Percentiles rank a stretch among this genome's conserved stretches.
These are phyloP conservation scores for Melanaphis sacchari DNA, from an alignment of 1,140 invertebrate genomes.

Conservation along the genomic window DNA sequence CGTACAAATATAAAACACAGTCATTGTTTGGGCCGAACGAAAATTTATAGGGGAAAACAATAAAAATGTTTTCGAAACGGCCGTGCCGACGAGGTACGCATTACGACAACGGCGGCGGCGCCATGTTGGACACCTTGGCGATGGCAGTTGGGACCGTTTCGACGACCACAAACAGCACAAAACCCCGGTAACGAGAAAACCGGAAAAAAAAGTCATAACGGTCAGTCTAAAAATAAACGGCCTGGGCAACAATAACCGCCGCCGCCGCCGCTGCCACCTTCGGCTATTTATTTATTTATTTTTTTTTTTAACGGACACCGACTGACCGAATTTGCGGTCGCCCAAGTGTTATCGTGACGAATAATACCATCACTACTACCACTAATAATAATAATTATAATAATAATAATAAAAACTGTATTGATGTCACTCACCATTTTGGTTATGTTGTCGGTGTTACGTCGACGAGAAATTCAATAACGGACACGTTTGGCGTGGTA, in stretches of 20 bases:
- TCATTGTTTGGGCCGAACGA: not conserved
- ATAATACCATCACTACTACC: not conserved
- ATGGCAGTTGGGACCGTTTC: not conserved
- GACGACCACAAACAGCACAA: not conserved
- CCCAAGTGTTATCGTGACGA: not conserved
- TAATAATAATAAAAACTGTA: not conserved
- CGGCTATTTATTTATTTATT: not conserved
- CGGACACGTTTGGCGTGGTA: not conserved
- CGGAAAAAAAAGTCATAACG: conserved; percentile 1
- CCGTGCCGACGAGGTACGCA: not conserved
- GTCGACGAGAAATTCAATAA: conserved; percentile 30
- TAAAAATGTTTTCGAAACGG: not conserved
- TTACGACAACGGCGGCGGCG: not conserved
- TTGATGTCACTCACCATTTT: conserved; percentile 37
- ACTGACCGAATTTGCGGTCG: not conserved
- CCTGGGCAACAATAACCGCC: not conserved
- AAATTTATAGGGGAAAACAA: not conserved
- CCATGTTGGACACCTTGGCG: conserved; percentile 35
- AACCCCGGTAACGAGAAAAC: not conserved
- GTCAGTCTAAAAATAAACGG: conserved; percentile 44
- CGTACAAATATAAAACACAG: not conserved
- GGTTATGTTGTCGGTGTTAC: not conserved
- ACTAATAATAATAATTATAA: not conserved
- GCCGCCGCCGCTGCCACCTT: not conserved
- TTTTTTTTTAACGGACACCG: conserved; percentile 29